Base-by-base conservation (phyloP, 2,797 vertebrate genomes). In the Sebastes oblongus region DNA sequence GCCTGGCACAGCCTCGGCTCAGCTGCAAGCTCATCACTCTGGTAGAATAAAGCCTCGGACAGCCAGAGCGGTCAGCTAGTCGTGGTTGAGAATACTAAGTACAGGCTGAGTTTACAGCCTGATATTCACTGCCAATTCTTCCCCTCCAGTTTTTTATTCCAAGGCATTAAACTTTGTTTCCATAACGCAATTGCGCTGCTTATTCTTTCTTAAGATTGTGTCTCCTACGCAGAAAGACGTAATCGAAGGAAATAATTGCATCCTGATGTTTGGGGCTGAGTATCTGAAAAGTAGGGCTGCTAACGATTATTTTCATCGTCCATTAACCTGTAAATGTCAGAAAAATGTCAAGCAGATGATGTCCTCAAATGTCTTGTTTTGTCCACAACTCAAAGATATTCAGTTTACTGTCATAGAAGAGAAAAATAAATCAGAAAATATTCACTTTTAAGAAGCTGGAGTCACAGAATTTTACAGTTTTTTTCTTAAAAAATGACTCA, bases 11-110 rank as follows among this genome's bases (percentile, higher is more conserved):
- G 75, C 78, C 66, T 71, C 73, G 2, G 86, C 84, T 89, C 86
- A 89, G 86, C 81, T 87, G 89, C 74, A 71, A 55, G 78, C 83
- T 83, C 72, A 70, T 72, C 78, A 72, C 75, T 77, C 81, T 64
- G 55, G 8, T 54, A 16, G 76, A 74, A 85, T 69, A 83, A 89
- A 89, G 82, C 81, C 77, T 76, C 34, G 8, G 42, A 46, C 42
- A 46, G 60, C 72, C 75, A 29, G 36, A 75, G 71, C n/a, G 32
- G 39, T 58, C 78, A 32, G 77, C 75, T 39, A 16, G 50, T 69
- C 14, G 46, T 29, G 56, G 71, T 56, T 58, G 32, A 70, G 88
- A 82, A 81, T 71, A 78, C 72, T 80, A 78, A 75, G 67, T 42
- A 24, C 70, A 72, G 64, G 18, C 62, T 22, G 66, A 79, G 66